A percentile compares a stretch with the other conserved stretches of the same genome.
These are phyloP conservation scores for Drosophila nr. fundita DNA, from an alignment of 2,888 invertebrate species.

Conservation along the genomic window DNA sequence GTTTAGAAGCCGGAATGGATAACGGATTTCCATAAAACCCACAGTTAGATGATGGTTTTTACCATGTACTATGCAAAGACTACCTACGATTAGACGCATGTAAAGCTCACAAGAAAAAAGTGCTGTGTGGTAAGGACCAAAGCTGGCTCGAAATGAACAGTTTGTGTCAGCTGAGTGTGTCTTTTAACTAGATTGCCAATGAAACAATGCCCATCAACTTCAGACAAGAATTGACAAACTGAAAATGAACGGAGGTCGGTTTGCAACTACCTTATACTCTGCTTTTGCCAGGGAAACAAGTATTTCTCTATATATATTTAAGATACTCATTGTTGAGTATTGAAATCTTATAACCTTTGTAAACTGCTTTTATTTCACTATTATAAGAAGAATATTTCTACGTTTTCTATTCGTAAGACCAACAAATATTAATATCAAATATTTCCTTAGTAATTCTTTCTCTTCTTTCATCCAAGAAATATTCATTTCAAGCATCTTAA, in stretches of 20 bases:
- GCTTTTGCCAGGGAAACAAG: not conserved
- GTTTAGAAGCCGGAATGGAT: constrained; percentile 1
- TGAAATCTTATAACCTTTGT: not conserved
- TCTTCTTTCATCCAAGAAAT: not conserved
- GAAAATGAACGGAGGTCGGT: not conserved
- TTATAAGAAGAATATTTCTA: not conserved
- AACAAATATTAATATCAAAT: not conserved
- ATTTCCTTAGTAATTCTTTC: not conserved
- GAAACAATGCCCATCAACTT: constrained; percentile 20
- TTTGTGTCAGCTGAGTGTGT: constrained; percentile 27
- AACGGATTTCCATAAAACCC: constrained; percentile 68
- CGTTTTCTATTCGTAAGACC: not conserved
- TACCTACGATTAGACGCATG: constrained; percentile 44
- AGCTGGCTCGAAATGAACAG: constrained; percentile 8
- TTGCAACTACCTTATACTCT: not conserved
- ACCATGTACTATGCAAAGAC: constrained; percentile 5
- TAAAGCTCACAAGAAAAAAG: constrained; percentile 7
- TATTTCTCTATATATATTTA: not conserved
- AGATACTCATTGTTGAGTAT: not conserved
- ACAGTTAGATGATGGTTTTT: constrained; percentile 52
- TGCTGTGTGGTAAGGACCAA: constrained; percentile 20
- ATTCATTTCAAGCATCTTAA: not conserved
- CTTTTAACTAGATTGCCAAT: constrained; percentile 41
- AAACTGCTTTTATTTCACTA: not conserved
- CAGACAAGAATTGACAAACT: constrained; percentile 3